A percentile compares a stretch with the other conserved stretches of the same genome.
Evolutionary conservation across 2,113 vertebrate species (phyloP).

Genomic region (Choloepus hoffmanni): DNA sequence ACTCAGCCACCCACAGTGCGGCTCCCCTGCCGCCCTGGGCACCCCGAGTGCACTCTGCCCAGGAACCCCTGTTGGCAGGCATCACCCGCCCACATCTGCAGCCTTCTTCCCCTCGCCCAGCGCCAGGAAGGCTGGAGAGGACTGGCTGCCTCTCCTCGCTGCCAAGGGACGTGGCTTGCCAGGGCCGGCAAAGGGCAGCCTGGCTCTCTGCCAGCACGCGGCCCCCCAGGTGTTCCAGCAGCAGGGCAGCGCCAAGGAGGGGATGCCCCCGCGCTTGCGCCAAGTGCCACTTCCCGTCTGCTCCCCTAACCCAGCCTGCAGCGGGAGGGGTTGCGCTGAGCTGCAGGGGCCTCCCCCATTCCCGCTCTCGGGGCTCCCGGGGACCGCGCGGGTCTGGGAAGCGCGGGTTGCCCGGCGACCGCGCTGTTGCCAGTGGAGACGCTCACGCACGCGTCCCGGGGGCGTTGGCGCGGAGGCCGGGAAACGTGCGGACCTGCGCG

Average conservation of each 20-base stretch:
- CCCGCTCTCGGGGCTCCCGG: neutral
- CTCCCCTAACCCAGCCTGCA: rapidly evolving
- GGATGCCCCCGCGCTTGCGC: rapidly evolving
- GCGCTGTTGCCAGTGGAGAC: slow-evolving; percentile 38
- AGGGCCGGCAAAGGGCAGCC: neutral
- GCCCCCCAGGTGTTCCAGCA: rapidly evolving
- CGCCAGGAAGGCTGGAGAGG: rapidly evolving
- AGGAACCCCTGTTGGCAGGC: rapidly evolving
- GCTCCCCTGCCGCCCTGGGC: neutral
- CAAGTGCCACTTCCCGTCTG: neutral
- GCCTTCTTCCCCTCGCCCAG: too few species aligned
- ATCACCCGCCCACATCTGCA: rapidly evolving
- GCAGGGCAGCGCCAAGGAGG: rapidly evolving
- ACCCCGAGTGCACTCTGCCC: neutral
- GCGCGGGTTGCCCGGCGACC: neutral
- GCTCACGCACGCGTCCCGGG: rapidly evolving
- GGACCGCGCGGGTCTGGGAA: neutral
- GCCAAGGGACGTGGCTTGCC: neutral
- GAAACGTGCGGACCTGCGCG: neutral
- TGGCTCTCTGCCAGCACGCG: rapidly evolving
- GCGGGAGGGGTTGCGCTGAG: rapidly evolving
- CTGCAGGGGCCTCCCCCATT: neutral
- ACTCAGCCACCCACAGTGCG: too few species aligned
- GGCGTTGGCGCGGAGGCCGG: neutral
- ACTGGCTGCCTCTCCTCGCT: neutral